phyloP scores from a whole-genome alignment of 2,797 vertebrate species.

The Poeciliopsis paucimaculata region DNA sequence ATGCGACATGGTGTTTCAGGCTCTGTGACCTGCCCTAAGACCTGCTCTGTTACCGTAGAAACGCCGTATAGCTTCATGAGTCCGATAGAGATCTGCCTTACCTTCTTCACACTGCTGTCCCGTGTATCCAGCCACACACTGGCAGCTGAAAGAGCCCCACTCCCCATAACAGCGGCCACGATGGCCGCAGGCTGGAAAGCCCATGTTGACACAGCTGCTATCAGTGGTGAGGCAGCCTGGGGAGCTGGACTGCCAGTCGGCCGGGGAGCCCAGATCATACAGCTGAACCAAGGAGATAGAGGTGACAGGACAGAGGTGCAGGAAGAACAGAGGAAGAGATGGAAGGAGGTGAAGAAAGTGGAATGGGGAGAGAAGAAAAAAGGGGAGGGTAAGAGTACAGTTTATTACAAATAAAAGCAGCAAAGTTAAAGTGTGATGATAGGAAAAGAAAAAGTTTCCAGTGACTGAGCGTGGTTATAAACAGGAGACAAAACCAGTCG shows the following conservation, averaged over 20 bases:
- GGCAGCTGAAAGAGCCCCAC: slow-evolving; percentile 87
- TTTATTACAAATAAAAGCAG: neutral
- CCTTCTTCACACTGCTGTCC: slow-evolving; percentile 86
- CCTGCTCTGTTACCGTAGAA: neutral
- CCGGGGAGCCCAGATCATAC: slow-evolving; percentile 87
- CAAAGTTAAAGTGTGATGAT: neutral
- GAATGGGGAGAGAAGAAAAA: neutral
- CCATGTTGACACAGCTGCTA: slow-evolving; percentile 87
- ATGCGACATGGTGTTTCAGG: neutral
- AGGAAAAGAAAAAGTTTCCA: neutral
- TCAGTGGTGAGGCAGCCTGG: slow-evolving; percentile 86
- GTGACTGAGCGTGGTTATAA: slow-evolving; percentile 31
- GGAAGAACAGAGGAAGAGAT: slow-evolving; percentile 12
- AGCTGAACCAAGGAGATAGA: slow-evolving; percentile 75
- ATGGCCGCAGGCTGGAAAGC: slow-evolving; percentile 84
- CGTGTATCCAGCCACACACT: slow-evolving; percentile 84
- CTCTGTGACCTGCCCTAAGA: neutral
- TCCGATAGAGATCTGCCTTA: slow-evolving; percentile 39
- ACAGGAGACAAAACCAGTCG: slow-evolving; percentile 26
- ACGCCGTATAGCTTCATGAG: neutral
- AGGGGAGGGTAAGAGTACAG: neutral
- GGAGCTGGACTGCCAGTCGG: slow-evolving; percentile 85
- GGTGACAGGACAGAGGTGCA: slow-evolving; percentile 12
- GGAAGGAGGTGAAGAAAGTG: neutral
- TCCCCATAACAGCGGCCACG: slow-evolving; percentile 86